Evolutionary conservation across 30 jellyfish, hydroid and myxozoan genomes (phyloP), one percentile per base, ranked within the genome.

Genomic region (Chironex yamaguchii): DNA sequence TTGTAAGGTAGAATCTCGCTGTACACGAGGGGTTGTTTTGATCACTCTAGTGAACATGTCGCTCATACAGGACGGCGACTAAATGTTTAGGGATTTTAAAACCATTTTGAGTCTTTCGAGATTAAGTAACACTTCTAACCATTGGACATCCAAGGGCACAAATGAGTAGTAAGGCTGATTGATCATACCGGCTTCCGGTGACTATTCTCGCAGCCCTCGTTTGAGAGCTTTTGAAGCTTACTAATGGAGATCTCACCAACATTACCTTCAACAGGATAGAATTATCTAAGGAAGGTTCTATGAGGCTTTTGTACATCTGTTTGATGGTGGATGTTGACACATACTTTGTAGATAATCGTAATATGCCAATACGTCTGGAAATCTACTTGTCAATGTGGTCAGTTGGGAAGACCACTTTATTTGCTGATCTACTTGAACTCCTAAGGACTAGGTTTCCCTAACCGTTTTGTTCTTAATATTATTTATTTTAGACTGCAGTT

Each of bases 141-240:
- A 74, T 35, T 62, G 72, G 91, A 82, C 91, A 79, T 79, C 91
- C 83, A 36, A 63, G 83, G 83, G 83, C 83, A 31, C 83, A 27
- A 79, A 62, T 79, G 52, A 79, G 52, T 49, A 62, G 91, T 49
- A 67, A 21, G 89, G 80, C 80, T 52, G 80, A 52, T 27, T 52
- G 89, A 77, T 77, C 68, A 77, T 54, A 52, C 33, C 79, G 79
- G 34, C 67, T 42, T 6, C 67, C 80, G 3, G 91, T 25, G 67
- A 79, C 83, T 27, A 49, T 63, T 79, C 71, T 62, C 63, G 82
- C 91, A 54, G 83, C 91, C 63, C 72, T 58, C 50, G 31, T 79
- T 67, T 79, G 52, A n/a, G 63, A 79, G 73, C 58, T 62, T 79
- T 64, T 36, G 72, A 49, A 63, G 83, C 66, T 79, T 34, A 9